A percentile compares a stretch with the other conserved stretches of the same genome.
phyloP scores from a whole-genome alignment of 2,888 invertebrate genomes.

The Chesias legatella region DNA sequence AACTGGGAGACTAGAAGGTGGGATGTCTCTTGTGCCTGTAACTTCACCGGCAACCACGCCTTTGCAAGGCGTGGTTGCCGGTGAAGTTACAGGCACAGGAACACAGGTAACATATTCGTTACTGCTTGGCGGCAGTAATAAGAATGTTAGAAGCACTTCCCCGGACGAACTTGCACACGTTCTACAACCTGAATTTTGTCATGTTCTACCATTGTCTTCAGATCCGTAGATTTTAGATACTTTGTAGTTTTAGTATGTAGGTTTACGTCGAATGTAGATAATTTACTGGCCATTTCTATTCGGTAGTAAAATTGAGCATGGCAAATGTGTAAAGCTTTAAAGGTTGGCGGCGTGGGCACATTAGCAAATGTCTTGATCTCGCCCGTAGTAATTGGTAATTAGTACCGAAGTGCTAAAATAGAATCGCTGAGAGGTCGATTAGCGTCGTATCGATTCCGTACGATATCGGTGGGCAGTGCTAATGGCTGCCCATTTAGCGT shows the following conservation, averaged over 20 bases:
- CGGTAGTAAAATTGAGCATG: conserved; percentile 10
- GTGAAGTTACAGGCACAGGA: too few species aligned
- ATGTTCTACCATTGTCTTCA: too few species aligned
- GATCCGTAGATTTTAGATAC: conserved; percentile 4
- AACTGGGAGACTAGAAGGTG: too few species aligned
- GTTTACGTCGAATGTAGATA: conserved; percentile 9
- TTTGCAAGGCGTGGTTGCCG: too few species aligned
- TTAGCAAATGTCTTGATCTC: conserved; percentile 46
- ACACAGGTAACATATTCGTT: too few species aligned
- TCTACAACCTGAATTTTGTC: too few species aligned
- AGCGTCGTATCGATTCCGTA: conserved; percentile 61
- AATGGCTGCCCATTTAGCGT: conserved; percentile 60
- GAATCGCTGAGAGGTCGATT: conserved; percentile 56
- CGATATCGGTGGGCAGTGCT: conserved; percentile 62
- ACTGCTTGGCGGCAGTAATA: too few species aligned
- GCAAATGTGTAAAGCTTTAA: conserved; percentile 24
- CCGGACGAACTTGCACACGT: too few species aligned
- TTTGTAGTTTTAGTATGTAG: conserved; percentile 12
- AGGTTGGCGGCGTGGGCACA: conserved; percentile 25
- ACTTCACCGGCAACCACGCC: too few species aligned
- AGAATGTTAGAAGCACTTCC: too few species aligned
- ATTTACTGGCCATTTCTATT: conserved; percentile 17
- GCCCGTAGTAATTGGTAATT: conserved; percentile 64
- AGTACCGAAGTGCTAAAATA: conserved; percentile 70
- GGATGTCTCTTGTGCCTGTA: too few species aligned